phyloP scores from a whole-genome alignment of 2,888 invertebrate species.

The Rhaphigaster nebulosa region DNA sequence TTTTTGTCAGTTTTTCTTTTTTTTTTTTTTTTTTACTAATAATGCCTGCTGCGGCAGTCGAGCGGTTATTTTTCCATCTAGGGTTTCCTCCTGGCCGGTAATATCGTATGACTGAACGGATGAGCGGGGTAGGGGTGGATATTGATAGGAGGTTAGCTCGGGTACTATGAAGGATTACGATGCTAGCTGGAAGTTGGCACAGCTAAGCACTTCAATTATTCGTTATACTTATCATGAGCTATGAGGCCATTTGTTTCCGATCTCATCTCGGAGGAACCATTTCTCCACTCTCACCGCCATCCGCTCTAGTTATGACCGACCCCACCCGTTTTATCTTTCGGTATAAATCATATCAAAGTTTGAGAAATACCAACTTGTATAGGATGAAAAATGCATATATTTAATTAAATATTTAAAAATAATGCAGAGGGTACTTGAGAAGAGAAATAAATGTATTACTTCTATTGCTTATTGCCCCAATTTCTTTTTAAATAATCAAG shows the following conservation, averaged over 20 bases:
- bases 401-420: too few relatives aligned
- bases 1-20: not conserved
- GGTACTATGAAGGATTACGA: conserved; percentile 51
- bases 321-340: not conserved
- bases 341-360: conserved; percentile 18
- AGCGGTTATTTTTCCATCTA: not conserved
- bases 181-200: conserved; percentile 47
- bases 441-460: too few relatives aligned
- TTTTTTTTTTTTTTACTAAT: not conserved
- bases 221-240: conserved; percentile 53
- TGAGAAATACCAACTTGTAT: not conserved
- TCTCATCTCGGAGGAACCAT: conserved; percentile 51
- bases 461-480: too few relatives aligned
- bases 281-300: conserved; percentile 42
- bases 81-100: not conserved
- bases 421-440: too few relatives aligned
- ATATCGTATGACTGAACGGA: conserved; percentile 21
- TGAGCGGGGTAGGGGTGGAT: not conserved
- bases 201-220: conserved; percentile 55
- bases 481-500: too few relatives aligned
- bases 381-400: not conserved
- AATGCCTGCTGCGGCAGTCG: not conserved
- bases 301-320: not conserved
- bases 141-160: conserved; percentile 40
- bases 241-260: conserved; percentile 52